Percentiles rank a stretch among this genome's conserved stretches.
These are phyloP conservation scores for Phalera bucephala DNA, from an alignment of 2,888 invertebrate genomes.

Conservation along the genomic window DNA sequence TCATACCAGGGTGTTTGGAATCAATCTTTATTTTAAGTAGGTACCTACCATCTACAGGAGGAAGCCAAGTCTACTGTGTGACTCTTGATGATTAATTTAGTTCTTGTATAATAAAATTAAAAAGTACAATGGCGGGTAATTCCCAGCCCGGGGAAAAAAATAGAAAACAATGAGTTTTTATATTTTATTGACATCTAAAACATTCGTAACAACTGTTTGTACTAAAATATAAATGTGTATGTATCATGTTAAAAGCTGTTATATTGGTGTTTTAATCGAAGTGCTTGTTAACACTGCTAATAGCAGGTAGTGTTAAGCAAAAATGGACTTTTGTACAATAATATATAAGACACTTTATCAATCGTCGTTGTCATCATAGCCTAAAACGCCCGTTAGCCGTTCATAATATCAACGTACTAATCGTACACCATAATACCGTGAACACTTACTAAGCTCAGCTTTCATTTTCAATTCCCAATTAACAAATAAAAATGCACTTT, in stretches of 20 bases:
- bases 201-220: slow-evolving; percentile 79
- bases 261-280: slow-evolving; percentile 58
- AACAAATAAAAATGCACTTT: slow-evolving; percentile 41
- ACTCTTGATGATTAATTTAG: too few species aligned
- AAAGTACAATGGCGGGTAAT: too few species aligned
- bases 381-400: slow-evolving; percentile 31
- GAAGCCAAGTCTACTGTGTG: too few species aligned
- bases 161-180: slow-evolving; percentile 47
- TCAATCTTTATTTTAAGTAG: too few species aligned
- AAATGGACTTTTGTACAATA: slow-evolving; percentile 53
- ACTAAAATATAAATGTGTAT: slow-evolving; percentile 81
- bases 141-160: too few species aligned
- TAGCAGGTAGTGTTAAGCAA: slow-evolving; percentile 64
- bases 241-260: slow-evolving; percentile 74
- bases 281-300: slow-evolving; percentile 66
- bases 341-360: slow-evolving; percentile 51
- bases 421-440: slow-evolving; percentile 39
- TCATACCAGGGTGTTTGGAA: too few species aligned
- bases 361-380: slow-evolving; percentile 51
- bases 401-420: slow-evolving; percentile 26
- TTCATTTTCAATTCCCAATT: slow-evolving; percentile 43
- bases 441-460: slow-evolving; percentile 65
- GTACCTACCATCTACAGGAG: too few species aligned
- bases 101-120: too few species aligned
- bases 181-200: slow-evolving; percentile 81